phyloP scores from a whole-genome alignment of 2,113 vertebrate genomes.

The Rostratula benghalensis region DNA sequence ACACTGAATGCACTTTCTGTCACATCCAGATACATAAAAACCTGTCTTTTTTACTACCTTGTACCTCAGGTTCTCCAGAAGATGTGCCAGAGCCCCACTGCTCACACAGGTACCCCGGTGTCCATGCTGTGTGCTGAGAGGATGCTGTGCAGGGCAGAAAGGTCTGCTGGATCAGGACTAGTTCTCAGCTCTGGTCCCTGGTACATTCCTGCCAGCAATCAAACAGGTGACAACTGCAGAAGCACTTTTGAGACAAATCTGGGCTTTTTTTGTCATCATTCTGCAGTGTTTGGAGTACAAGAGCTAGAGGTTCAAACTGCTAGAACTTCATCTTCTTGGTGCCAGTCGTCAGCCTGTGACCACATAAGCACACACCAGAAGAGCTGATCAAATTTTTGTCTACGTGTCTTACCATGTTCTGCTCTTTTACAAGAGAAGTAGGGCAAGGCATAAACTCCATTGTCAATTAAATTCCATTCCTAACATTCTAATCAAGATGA shows the following conservation, averaged over 20 bases:
- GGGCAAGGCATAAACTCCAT: neutral
- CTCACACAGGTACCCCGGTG: neutral
- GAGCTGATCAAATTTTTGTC: neutral
- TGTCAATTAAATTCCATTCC: neutral
- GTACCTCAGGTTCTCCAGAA: neutral
- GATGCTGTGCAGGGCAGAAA: neutral
- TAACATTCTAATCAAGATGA: neutral
- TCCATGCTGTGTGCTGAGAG: neutral
- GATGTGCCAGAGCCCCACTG: neutral
- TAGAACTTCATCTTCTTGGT: neutral
- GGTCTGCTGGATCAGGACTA: neutral
- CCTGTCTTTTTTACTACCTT: neutral
- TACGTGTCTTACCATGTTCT: neutral
- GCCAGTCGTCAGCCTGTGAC: neutral
- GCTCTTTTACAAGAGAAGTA: neutral
- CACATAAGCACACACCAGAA: neutral
- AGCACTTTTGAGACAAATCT: neutral
- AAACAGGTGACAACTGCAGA: neutral
- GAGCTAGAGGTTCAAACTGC: neutral
- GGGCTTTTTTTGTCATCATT: neutral
- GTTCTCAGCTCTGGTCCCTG: neutral
- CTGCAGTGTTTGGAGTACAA: neutral
- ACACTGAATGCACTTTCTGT: neutral
- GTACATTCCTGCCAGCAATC: neutral
- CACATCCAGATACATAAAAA: neutral